Evolutionary conservation across 2,888 invertebrate genomes (phyloP).

Genomic region (Drosophila formosana): DNA sequence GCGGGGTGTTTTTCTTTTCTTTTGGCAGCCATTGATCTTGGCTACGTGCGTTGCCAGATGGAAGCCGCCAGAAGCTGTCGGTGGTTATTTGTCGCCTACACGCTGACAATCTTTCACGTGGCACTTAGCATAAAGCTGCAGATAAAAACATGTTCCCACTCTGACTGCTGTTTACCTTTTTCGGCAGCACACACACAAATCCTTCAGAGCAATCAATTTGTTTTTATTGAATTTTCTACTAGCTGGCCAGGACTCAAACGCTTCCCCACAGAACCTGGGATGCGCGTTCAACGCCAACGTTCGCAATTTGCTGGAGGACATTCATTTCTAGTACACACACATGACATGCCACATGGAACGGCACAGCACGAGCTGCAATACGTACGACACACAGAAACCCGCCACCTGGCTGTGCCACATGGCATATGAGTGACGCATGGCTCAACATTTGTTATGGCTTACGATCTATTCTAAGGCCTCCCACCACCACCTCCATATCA

Average conservation of each 20-base stretch:
- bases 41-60: constrained; percentile 36
- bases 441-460: constrained; percentile 70
- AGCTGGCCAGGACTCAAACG: constrained; percentile 19
- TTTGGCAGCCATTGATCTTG: constrained; percentile 29
- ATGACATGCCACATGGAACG: constrained; percentile 49
- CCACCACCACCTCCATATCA: background rate
- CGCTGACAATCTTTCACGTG: constrained; percentile 67
- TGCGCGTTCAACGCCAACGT: constrained; percentile 24
- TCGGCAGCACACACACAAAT: constrained; percentile 61
- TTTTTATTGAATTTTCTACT: constrained; percentile 75
- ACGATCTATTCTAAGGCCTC: constrained; percentile 39
- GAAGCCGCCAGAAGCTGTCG: constrained; percentile 20
- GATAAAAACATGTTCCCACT: constrained; percentile 25
- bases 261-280: constrained; percentile 1
- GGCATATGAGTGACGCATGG: constrained; percentile 77
- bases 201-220: constrained; percentile 76
- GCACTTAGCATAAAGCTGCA: constrained; percentile 66
- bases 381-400: background rate
- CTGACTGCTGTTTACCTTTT: constrained; percentile 60
- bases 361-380: background rate
- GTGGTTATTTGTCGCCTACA: constrained; percentile 55
- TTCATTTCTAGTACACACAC: constrained; percentile 63
- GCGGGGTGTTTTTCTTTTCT: background rate
- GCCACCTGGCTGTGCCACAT: constrained; percentile 41
- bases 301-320: constrained; percentile 65